Conservation (phyloP, 2,113 vertebrate species). For the Anhinga anhinga region DNA sequence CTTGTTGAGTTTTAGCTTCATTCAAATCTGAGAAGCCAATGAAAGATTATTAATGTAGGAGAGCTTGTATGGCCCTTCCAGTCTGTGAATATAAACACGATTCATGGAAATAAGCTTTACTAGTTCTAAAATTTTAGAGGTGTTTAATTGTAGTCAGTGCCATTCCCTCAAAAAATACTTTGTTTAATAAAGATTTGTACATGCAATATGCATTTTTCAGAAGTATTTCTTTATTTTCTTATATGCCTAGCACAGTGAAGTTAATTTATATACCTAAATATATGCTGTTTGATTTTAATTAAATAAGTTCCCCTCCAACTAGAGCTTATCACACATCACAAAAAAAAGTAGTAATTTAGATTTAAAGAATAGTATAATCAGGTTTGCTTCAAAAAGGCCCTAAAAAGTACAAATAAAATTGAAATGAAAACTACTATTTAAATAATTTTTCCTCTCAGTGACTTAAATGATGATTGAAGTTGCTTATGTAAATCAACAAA, state of each 20-base stretch:
- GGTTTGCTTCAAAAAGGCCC: background rate
- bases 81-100: background rate
- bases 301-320: background rate
- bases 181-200: background rate
- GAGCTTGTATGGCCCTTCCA: background rate
- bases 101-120: background rate
- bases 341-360: background rate
- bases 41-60: background rate
- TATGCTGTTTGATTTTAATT: conserved; percentile 23
- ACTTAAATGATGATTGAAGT: background rate
- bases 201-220: background rate
- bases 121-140: background rate
- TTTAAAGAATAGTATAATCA: conserved; percentile 12
- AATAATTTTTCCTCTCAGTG: background rate
- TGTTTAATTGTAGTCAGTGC: background rate
- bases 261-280: conserved; percentile 2
- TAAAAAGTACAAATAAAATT: background rate
- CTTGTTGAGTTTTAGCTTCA: background rate
- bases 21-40: background rate
- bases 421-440: background rate
- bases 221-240: background rate
- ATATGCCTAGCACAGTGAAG: background rate
- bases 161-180: background rate
- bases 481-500: background rate
- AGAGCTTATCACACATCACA: background rate